Evolutionary conservation across 2,113 vertebrate species (phyloP), one percentile per base, ranked within the genome.

Genomic region (Azemiops feae): DNA sequence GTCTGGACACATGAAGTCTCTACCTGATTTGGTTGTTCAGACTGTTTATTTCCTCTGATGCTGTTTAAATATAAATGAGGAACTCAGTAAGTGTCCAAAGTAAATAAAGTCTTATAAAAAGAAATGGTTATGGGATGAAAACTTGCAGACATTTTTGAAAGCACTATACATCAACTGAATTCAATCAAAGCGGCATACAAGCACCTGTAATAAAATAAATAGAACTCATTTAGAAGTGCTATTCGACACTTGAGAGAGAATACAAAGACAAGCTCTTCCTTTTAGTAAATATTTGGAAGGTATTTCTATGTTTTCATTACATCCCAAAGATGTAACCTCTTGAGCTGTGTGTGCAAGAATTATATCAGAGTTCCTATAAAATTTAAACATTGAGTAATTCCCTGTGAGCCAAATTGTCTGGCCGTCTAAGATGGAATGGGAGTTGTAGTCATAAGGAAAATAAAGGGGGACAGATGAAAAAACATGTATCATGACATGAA

Each of bases 91-190:
- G 14, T 60, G 55, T 60, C 54, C 45, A 60, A 90, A 64, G 54
- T 6, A 93, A 89, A 90, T 90, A 90, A 93, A 89, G 55, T 23
- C 8, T 60, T 90, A 60, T 81, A 45, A 74, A 74, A 89, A 30
- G 74, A 52, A 86, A 90, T 25, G 12, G 20, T 47, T 34, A 52
- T 39, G 74, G 23, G 22, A 12, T 7, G 1, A 10, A 12, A 23
- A 58, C 50, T 20, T 45, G 55, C 34, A 81, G 74, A 9, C 74
- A 81, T 81, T 81, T 81, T 81, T 81, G 39, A 81, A 81, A 81
- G 74, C 34, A 39, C 34, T 39, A 81, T 81, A 43, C 34, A 43
- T 81, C 74, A 81, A 81, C 34, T 81, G 74, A 39, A 43, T 43
- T 81, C 16, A 81, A 39, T 81, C 74, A 81, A 39, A 81, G 34